Evolutionary conservation across 2,888 invertebrate genomes (phyloP).

Genomic region (Rugalucina vietnamica): DNA sequence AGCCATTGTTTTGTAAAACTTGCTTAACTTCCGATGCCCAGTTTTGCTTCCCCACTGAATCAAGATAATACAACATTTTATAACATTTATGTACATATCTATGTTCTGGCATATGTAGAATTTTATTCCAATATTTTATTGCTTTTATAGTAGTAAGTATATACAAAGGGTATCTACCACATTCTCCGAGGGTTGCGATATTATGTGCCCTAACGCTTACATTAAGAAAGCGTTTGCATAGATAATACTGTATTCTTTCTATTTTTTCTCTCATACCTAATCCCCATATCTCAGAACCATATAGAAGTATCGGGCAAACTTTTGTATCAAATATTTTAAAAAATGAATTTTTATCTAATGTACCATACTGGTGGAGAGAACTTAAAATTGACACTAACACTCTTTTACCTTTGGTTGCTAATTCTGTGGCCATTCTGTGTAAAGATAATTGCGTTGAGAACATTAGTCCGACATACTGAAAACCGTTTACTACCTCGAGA

Average conservation of each 20-base stretch:
- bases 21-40: neutral
- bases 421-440: constrained; percentile 1
- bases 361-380: neutral
- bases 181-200: neutral
- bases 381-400: neutral
- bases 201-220: neutral
- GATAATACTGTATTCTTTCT: neutral
- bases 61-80: neutral
- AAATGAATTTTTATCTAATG: neutral
- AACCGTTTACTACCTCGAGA: neutral
- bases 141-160: neutral
- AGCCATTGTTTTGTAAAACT: neutral
- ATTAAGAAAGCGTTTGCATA: neutral
- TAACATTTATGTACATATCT: constrained; percentile 7
- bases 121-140: constrained; percentile 16
- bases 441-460: constrained; percentile 1
- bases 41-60: too few relatives aligned
- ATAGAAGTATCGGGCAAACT: constrained; percentile 40
- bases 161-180: constrained; percentile 4
- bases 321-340: constrained; percentile 26
- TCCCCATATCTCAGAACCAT: constrained; percentile 29
- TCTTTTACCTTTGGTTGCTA: constrained; percentile 5
- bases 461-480: neutral
- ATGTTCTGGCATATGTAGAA: neutral
- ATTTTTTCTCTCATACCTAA: neutral